Conservation (phyloP, 2,113 vertebrate genomes). For the Bambusicola thoracicus region DNA sequence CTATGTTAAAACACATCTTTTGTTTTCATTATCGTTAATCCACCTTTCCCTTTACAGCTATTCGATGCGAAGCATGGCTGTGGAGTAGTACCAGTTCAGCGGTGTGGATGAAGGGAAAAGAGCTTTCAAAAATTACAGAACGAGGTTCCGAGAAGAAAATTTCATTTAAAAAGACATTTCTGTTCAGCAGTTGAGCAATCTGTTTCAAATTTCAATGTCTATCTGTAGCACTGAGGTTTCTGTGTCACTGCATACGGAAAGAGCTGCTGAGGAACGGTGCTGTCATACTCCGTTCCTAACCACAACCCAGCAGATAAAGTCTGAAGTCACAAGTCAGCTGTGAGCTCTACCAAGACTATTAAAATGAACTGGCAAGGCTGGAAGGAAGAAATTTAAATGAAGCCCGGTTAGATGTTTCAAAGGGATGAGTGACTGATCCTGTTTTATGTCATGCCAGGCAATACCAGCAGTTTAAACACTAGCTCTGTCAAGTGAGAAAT, state of each 20-base stretch:
- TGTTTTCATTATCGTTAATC: slow-evolving; percentile 1
- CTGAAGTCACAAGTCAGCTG: slow-evolving; percentile 44
- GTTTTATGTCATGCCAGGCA: slow-evolving; percentile 55
- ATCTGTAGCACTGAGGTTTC: neutral
- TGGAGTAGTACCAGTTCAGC: neutral
- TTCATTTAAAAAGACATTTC: slow-evolving; percentile 14
- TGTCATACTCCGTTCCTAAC: neutral
- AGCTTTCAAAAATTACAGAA: neutral
- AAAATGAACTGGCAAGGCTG: slow-evolving; percentile 50
- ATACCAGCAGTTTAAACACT: slow-evolving; percentile 29
- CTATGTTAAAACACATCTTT: neutral
- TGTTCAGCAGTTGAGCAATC: neutral
- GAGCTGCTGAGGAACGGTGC: neutral
- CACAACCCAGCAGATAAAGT: slow-evolving; percentile 27
- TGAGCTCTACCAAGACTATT: slow-evolving; percentile 18
- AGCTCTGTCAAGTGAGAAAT: slow-evolving; percentile 62
- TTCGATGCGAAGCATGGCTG: neutral
- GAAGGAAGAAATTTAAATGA: slow-evolving; percentile 33
- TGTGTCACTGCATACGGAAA: neutral
- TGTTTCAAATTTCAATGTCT: slow-evolving; percentile 26
- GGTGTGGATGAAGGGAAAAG: neutral
- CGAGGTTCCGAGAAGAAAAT: slow-evolving; percentile 11
- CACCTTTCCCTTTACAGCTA: neutral
- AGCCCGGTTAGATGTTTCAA: slow-evolving; percentile 48
- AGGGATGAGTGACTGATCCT: slow-evolving; percentile 24